These are phyloP conservation scores for Drosophila subpulchrella DNA, from an alignment of 1,140 invertebrate genomes.

Conservation along the genomic window DNA sequence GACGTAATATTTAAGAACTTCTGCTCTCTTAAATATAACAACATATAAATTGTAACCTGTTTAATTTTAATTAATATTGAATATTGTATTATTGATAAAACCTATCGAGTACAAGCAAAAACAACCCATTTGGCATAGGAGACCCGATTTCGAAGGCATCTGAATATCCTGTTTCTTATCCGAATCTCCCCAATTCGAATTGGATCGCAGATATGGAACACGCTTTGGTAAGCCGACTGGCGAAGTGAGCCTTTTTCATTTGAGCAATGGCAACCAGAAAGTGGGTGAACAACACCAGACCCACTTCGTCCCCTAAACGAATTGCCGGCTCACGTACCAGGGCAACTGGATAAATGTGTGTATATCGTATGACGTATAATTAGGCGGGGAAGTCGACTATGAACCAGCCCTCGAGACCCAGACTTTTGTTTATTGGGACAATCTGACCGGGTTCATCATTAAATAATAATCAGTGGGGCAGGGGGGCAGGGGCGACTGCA, in stretches of 20 bases:
- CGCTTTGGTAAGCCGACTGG: background rate
- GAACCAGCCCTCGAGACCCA: constrained; percentile 23
- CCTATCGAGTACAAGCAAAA: background rate
- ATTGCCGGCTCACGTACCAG: constrained; percentile 1
- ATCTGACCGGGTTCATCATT: constrained; percentile 71
- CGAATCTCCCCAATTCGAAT: constrained; percentile 36
- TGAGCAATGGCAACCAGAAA: constrained; percentile 6
- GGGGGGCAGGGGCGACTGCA: constrained; percentile 16
- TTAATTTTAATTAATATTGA: background rate
- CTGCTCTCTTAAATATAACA: too few species aligned
- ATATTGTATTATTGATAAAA: background rate
- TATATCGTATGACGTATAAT: constrained; percentile 46
- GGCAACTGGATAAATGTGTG: constrained; percentile 26
- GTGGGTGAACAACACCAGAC: constrained; percentile 7
- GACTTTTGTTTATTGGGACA: constrained; percentile 50
- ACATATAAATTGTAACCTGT: too few species aligned
- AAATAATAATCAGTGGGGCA: constrained; percentile 74
- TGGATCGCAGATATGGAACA: constrained; percentile 40
- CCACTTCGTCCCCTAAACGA: background rate
- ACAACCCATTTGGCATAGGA: background rate
- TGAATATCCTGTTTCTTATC: constrained; percentile 39
- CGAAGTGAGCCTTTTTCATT: constrained; percentile 1
- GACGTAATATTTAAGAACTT: too few species aligned
- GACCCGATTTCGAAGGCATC: background rate
- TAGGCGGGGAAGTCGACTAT: constrained; percentile 47